Percentiles rank a stretch among this genome's conserved stretches.
Evolutionary conservation across 2,797 vertebrate species (phyloP).

Genomic region (Malacoctenus gilli): DNA sequence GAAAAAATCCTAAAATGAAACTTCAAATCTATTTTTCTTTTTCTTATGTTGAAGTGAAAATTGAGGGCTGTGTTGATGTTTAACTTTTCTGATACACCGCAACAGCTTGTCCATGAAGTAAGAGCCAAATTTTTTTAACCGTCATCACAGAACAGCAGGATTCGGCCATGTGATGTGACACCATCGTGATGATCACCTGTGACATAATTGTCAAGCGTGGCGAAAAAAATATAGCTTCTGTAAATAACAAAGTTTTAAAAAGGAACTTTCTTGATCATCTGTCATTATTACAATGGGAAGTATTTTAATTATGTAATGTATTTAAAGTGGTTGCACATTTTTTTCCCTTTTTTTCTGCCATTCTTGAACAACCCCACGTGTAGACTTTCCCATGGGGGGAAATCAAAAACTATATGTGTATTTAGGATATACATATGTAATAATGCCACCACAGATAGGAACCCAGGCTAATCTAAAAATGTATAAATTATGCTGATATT

Average conservation of each 20-base stretch:
- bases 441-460: slow-evolving; percentile 49
- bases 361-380: slow-evolving; percentile 60
- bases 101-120: slow-evolving; percentile 52
- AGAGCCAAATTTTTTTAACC: slow-evolving; percentile 43
- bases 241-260: slow-evolving; percentile 77
- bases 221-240: slow-evolving; percentile 72
- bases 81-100: slow-evolving; percentile 37
- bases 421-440: slow-evolving; percentile 54
- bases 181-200: slow-evolving; percentile 64
- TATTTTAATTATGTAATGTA: slow-evolving; percentile 71
- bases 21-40: slow-evolving; percentile 38
- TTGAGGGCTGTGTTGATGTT: slow-evolving; percentile 46
- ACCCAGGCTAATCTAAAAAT: slow-evolving; percentile 56
- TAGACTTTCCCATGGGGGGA: slow-evolving; percentile 40
- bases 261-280: slow-evolving; percentile 66
- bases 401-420: slow-evolving; percentile 53
- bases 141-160: slow-evolving; percentile 65
- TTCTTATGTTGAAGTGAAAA: slow-evolving; percentile 32
- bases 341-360: slow-evolving; percentile 54
- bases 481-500: slow-evolving; percentile 66
- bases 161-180: slow-evolving; percentile 62
- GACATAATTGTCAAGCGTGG: slow-evolving; percentile 67
- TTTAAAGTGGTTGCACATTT: slow-evolving; percentile 72
- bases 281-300: slow-evolving; percentile 67
- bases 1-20: slow-evolving; percentile 10